Percentiles rank a stretch among this genome's conserved stretches.
These are phyloP conservation scores for Cyphomyrus discorhynchus DNA, from an alignment of 2,113 vertebrate genomes.

Conservation along the genomic window DNA sequence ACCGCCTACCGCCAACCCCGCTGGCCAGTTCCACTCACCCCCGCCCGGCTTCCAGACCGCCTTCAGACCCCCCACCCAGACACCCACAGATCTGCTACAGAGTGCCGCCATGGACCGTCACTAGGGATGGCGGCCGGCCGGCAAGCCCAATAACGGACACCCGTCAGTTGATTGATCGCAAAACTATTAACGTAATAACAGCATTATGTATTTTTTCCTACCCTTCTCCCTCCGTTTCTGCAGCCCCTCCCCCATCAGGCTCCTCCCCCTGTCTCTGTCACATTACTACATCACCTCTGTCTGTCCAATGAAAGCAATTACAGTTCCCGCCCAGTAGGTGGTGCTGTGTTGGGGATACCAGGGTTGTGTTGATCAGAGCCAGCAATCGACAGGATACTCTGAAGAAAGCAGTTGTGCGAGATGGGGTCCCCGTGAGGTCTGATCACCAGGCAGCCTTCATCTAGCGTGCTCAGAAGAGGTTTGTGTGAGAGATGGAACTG, in stretches of 20 bases:
- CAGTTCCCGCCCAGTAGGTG: neutral
- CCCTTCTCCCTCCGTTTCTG: conserved; percentile 53
- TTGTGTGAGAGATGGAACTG: neutral
- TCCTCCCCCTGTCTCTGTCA: conserved; percentile 35
- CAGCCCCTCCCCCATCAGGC: neutral
- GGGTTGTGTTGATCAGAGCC: neutral
- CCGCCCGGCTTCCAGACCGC: conserved; percentile 84
- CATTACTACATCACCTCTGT: neutral
- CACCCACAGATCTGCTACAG: conserved; percentile 87
- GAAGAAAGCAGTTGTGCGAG: neutral
- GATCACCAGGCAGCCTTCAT: neutral
- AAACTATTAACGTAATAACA: conserved; percentile 50
- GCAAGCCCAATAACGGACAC: conserved; percentile 32
- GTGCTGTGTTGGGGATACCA: neutral
- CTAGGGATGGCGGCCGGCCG: conserved; percentile 49
- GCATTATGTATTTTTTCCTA: conserved; percentile 51
- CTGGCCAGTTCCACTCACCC: conserved; percentile 76
- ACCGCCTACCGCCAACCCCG: conserved; percentile 65
- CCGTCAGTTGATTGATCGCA: conserved; percentile 57
- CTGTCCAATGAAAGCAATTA: neutral
- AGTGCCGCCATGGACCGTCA: conserved; percentile 82
- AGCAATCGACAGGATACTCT: neutral
- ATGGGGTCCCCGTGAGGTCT: neutral
- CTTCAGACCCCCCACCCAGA: conserved; percentile 82
- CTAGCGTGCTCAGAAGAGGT: neutral